Percentiles rank a stretch among this genome's conserved stretches.
Evolutionary conservation across 2,113 vertebrate species (phyloP).

Genomic region (Tamias sibiricus): DNA sequence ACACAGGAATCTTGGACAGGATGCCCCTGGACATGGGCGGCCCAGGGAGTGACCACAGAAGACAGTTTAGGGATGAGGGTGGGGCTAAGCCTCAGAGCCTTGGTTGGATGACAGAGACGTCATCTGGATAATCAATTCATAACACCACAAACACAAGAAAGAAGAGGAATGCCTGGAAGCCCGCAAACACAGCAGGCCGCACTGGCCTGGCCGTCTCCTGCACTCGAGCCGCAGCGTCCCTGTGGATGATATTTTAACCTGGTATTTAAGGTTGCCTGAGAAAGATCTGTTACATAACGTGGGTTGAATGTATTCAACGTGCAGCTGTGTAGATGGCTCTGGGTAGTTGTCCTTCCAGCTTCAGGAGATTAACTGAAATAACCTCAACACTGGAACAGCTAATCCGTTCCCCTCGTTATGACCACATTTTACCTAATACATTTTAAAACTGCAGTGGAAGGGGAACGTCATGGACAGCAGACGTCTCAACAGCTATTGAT

Average conservation of each 20-base stretch:
- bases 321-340: background rate
- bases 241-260: background rate
- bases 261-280: background rate
- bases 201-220: too few relatives aligned
- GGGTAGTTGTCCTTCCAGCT: background rate
- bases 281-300: background rate
- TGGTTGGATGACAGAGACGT: background rate
- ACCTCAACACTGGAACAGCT: slow-evolving; percentile 8
- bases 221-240: background rate
- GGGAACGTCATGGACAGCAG: background rate
- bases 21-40: too few relatives aligned
- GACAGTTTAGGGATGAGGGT: background rate
- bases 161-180: too few relatives aligned
- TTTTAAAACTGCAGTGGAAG: background rate
- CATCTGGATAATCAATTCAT: background rate
- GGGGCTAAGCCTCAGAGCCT: background rate
- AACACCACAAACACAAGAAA: too few relatives aligned
- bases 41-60: background rate
- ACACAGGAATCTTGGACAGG: rapidly evolving
- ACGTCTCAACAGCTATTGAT: background rate
- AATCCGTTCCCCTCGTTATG: background rate
- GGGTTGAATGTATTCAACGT: background rate
- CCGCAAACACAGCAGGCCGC: too few relatives aligned
- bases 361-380: slow-evolving; percentile 27
- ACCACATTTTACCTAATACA: background rate